phyloP scores from a whole-genome alignment of 1,140 invertebrate species.

The Monomorium pharaonis region DNA sequence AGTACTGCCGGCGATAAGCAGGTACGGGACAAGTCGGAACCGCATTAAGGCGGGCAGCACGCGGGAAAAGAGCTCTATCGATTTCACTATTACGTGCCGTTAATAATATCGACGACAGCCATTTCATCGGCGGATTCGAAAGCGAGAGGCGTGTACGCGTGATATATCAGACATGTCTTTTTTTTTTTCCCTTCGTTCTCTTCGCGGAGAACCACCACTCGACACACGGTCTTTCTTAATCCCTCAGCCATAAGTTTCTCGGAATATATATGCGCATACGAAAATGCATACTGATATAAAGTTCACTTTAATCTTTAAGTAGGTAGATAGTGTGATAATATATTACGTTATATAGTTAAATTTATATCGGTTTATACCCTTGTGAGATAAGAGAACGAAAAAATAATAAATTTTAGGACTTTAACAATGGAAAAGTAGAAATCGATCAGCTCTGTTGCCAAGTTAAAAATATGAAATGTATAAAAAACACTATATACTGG shows the following conservation, averaged over 20 bases:
- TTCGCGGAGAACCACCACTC: background rate
- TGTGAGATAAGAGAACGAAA: no score
- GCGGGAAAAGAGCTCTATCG: slow-evolving; percentile 62
- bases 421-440: no score
- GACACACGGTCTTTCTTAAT: background rate
- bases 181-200: background rate
- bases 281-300: background rate
- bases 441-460: no score
- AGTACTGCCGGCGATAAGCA: slow-evolving; percentile 51
- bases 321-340: no score
- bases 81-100: slow-evolving; percentile 64
- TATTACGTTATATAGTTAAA: no score
- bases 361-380: no score
- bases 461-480: no score
- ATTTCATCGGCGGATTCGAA: slow-evolving; percentile 54
- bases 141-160: slow-evolving; percentile 53
- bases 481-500: no score
- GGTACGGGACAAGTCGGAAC: slow-evolving; percentile 38
- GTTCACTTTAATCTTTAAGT: background rate
- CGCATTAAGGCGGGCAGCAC: slow-evolving; percentile 30
- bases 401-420: no score
- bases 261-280: background rate
- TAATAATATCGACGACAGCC: slow-evolving; percentile 47
- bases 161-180: slow-evolving; percentile 14
- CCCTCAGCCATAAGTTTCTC: background rate